Evolutionary conservation across 2,797 vertebrate species (phyloP).

Genomic region (Cryptoprocta ferox): DNA sequence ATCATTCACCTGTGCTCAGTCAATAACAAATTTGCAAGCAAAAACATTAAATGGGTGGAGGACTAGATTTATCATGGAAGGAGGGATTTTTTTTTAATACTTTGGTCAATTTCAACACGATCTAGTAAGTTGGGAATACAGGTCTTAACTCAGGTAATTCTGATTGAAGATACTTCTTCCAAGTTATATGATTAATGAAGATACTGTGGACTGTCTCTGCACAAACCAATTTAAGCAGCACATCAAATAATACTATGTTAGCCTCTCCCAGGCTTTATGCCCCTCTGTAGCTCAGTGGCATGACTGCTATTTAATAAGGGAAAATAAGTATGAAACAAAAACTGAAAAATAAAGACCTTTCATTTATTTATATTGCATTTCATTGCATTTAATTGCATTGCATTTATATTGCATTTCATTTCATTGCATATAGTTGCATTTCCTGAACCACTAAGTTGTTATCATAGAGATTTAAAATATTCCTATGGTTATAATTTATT

Average conservation of each 20-base stretch:
- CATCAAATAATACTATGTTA: neutral
- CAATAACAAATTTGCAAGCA: neutral
- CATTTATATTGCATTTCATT: too few species aligned
- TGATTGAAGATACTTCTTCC: neutral
- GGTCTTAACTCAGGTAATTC: neutral
- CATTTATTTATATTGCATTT: neutral
- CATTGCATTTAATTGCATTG: too few species aligned
- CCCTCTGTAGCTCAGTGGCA: neutral
- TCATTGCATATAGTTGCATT: too few species aligned
- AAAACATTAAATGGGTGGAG: neutral
- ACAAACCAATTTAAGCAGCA: neutral
- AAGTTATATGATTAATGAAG: neutral
- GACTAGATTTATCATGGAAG: neutral
- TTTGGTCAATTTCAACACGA: neutral
- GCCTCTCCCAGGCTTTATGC: neutral
- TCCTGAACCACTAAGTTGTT: neutral
- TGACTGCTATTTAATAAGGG: neutral
- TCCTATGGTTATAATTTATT: neutral
- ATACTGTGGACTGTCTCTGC: neutral
- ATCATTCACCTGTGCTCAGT: neutral
- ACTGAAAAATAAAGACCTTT: neutral
- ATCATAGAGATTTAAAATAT: conserved; percentile 24
- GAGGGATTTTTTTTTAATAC: neutral
- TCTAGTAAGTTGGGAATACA: neutral
- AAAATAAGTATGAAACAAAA: neutral